Evolutionary conservation across 23 tunicate genomes (phyloP), one percentile per base, ranked within the genome.

Genomic region (Oikopleura dioica): DNA sequence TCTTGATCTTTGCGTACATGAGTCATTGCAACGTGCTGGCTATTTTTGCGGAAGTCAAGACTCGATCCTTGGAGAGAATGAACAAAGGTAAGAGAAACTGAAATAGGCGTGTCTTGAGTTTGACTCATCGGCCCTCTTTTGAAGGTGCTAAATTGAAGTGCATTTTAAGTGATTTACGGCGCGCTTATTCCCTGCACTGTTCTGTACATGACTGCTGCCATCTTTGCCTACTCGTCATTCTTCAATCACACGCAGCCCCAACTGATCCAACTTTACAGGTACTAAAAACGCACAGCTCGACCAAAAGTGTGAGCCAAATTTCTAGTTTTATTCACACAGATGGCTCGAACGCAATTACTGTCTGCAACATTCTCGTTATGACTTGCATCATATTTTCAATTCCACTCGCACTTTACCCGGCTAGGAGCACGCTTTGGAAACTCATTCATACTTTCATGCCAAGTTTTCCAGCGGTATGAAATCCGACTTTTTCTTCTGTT

Each of bases 1-100:
- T 63, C 30, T 63, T 23, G 30, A 24, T 63, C 26, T 63, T 63
- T 63, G 72, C 72, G 33, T 63, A 63, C 72, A 63, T 63, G 72
- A 12, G 30, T 12, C 72, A 63, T 28, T 63, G 72, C 26, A 63
- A 63, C 26, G 72, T 63, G 2, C 33, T 63, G 29, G 72, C 72
- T 2, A 63, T 63, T 28, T 63, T 63, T 63, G 72, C 72, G 4
- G 72, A 63, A 63, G 72, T 63, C 5, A 23, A 31, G 26, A 63
- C 72, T 16, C 29, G 33, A 63, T 63, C 72, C 16, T 28, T 63
- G 32, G 72, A 63, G 26, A 24, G 72, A 63, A 63, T 63, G 72
- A 23, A 31, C 29, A 31, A 31, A 63, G 72, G 72, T 63, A 28
- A 63, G 72, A n/a, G n/a, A n/a, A n/a, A n/a, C n/a, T n/a, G n/a